Evolutionary conservation across 2,888 invertebrate genomes (phyloP).

Genomic region (Andrena chrysosceles): DNA sequence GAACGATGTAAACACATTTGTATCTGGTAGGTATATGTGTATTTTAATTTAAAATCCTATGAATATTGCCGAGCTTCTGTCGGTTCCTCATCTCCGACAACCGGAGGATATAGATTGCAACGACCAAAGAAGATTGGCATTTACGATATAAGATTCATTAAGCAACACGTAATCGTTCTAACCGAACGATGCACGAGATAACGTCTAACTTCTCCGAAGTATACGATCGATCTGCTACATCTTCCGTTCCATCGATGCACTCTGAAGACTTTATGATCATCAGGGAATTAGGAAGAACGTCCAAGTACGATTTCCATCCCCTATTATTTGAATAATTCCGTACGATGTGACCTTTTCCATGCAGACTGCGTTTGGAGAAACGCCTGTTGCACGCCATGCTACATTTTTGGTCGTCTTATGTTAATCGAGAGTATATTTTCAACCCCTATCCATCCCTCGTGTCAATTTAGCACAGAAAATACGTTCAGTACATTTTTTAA

Average conservation of each 20-base stretch:
- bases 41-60: slow-evolving; percentile 34
- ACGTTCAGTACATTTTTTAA: too few relatives aligned
- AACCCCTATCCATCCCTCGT: too few relatives aligned
- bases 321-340: slow-evolving; percentile 13
- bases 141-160: slow-evolving; percentile 53
- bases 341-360: not conserved
- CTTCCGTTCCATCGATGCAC: not conserved
- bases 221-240: slow-evolving; percentile 24
- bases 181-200: slow-evolving; percentile 33
- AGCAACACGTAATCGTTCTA: slow-evolving; percentile 30
- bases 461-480: too few relatives aligned
- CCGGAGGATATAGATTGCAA: slow-evolving; percentile 10
- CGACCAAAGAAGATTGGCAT: slow-evolving; percentile 13
- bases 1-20: not conserved
- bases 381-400: too few relatives aligned
- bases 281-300: not conserved
- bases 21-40: not conserved
- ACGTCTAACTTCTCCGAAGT: slow-evolving; percentile 25
- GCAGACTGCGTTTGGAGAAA: too few relatives aligned
- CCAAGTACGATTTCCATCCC: not conserved
- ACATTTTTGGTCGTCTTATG: too few relatives aligned
- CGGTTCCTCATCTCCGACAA: slow-evolving; percentile 2
- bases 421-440: too few relatives aligned
- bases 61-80: slow-evolving; percentile 1
- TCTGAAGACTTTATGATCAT: not conserved